These are phyloP conservation scores for Apodemus sylvaticus DNA, from an alignment of 2,113 vertebrate genomes.

Conservation along the genomic window DNA sequence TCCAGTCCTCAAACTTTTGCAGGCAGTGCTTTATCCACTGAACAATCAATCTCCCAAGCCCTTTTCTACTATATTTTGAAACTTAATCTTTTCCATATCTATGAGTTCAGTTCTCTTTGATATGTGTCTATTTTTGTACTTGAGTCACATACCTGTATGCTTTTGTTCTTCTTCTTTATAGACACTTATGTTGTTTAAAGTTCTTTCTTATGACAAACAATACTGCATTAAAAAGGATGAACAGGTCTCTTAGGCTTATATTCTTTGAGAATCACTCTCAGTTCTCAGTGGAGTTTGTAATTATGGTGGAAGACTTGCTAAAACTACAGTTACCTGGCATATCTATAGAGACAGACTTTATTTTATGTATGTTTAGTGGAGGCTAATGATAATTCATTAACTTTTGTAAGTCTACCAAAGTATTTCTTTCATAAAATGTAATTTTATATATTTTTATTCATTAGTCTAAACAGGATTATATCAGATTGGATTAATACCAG, in stretches of 20 bases:
- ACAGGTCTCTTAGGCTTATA: not conserved
- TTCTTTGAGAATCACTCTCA: not conserved
- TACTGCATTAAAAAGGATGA: not conserved
- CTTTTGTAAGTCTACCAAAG: not conserved
- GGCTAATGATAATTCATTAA: not conserved
- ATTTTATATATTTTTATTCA: not conserved
- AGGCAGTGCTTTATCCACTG: not conserved
- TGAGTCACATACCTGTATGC: not conserved
- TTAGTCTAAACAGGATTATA: not conserved
- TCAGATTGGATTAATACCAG: not conserved
- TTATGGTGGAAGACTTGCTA: not conserved
- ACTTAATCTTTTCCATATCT: slow-evolving; percentile 6
- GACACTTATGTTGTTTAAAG: not conserved
- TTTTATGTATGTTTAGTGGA: not conserved
- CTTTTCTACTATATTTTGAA: not conserved
- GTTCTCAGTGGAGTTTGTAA: not conserved
- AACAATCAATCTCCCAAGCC: not conserved
- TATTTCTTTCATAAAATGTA: slow-evolving; percentile 26
- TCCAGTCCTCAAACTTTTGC: not conserved
- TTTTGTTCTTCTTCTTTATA: not conserved
- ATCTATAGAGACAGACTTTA: not conserved
- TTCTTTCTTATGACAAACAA: not conserved
- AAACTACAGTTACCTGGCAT: not conserved
- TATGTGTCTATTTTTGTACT: not conserved
- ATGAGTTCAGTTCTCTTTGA: not conserved